These are phyloP conservation scores for Salticus scenicus DNA, from an alignment of 2,888 invertebrate genomes.

Conservation along the genomic window DNA sequence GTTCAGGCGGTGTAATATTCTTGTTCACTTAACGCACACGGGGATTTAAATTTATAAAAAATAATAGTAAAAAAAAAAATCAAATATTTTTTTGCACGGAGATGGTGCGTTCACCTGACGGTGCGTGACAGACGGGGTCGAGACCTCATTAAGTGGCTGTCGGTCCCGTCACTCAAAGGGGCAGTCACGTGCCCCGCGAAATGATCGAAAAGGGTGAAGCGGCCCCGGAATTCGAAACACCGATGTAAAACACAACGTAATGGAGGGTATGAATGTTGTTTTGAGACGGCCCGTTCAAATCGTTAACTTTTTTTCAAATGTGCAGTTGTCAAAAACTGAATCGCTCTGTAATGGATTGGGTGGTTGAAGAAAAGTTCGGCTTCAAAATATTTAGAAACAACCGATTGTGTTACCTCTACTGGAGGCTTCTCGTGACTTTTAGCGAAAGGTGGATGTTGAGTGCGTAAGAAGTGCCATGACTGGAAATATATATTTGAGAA, in stretches of 20 bases:
- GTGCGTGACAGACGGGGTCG: conserved; percentile 28
- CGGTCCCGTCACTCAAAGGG: conserved; percentile 23
- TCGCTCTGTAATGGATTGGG: neutral
- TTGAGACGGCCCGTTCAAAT: neutral
- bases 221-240: conserved; percentile 41
- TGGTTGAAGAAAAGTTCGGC: neutral
- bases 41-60: neutral
- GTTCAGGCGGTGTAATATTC: neutral
- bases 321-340: neutral
- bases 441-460: no score
- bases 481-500: no score
- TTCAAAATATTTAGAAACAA: no score
- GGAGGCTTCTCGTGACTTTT: no score
- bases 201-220: conserved; percentile 65
- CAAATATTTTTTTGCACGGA: neutral
- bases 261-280: neutral
- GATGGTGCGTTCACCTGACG: neutral
- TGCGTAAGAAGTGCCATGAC: no score
- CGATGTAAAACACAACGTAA: neutral
- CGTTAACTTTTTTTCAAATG: neutral
- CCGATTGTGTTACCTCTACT: no score
- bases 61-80: neutral
- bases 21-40: neutral
- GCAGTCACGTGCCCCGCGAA: conserved; percentile 29
- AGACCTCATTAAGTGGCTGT: conserved; percentile 63